phyloP scores from a whole-genome alignment of 2,797 vertebrate species.

The Sebastes iracundus region DNA sequence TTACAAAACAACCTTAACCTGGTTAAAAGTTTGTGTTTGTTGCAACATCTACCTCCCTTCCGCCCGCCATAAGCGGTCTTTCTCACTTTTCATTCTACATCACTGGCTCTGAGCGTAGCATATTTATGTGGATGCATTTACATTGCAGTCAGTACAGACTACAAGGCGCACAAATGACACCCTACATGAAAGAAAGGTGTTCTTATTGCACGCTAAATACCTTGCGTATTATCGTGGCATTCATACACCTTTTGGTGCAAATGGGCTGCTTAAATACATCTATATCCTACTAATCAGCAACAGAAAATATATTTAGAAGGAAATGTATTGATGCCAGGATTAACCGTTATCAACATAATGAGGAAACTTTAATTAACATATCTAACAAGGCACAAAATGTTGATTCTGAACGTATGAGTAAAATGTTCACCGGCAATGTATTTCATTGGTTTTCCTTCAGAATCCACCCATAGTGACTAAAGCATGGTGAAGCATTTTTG shows the following conservation, averaged over 20 bases:
- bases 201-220: no score
- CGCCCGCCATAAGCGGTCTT: no score
- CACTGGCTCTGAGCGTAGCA: no score
- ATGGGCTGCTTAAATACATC: not conserved
- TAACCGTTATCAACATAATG: not conserved
- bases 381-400: not conserved
- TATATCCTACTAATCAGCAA: not conserved
- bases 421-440: not conserved
- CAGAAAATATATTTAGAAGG: not conserved
- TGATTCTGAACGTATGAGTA: not conserved
- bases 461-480: not conserved
- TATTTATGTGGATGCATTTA: no score
- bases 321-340: not conserved
- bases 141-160: no score
- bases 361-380: not conserved
- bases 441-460: not conserved
- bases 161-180: no score
- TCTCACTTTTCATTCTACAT: no score
- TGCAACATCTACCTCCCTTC: no score
- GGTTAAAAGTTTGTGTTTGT: no score
- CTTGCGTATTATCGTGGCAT: no score
- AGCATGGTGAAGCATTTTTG: not conserved
- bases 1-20: no score
- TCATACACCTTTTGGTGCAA: no score
- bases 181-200: rapidly evolving